Conservation (phyloP, 2,113 vertebrate species). For the Oreochromis niloticus region DNA sequence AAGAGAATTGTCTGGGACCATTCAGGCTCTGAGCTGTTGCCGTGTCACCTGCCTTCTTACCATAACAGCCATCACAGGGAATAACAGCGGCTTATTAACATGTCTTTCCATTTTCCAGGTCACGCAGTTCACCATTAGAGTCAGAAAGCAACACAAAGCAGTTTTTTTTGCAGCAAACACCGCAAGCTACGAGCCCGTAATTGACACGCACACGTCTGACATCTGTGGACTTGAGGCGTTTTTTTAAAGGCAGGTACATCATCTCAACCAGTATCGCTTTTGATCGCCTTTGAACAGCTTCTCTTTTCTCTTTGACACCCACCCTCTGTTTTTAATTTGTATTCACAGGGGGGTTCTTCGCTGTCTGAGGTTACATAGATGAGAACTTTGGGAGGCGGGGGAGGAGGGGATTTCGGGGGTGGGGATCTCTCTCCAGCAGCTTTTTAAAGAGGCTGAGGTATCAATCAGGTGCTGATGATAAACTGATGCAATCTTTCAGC, state of each 20-base stretch:
- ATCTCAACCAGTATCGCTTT: conserved; percentile 22
- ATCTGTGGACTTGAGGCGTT: not conserved
- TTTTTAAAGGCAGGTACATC: conserved; percentile 31
- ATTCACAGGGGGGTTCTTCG: conserved; percentile 27
- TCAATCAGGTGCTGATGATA: conserved; percentile 69
- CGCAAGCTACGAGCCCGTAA: not conserved
- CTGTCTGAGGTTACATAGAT: conserved; percentile 45
- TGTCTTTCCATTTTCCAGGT: conserved; percentile 8
- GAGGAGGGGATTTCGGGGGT: not conserved
- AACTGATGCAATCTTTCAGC: conserved; percentile 59
- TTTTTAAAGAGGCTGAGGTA: conserved; percentile 51
- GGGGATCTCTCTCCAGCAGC: conserved; percentile 38
- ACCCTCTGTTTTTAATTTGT: conserved; percentile 43
- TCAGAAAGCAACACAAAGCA: not conserved
- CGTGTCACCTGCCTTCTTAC: conserved; percentile 24
- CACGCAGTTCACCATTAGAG: not conserved
- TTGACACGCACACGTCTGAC: conserved; percentile 1
- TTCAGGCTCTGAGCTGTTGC: conserved; percentile 7
- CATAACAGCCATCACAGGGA: not conserved
- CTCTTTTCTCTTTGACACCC: conserved; percentile 15
- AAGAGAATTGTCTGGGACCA: conserved; percentile 38
- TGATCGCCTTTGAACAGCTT: conserved; percentile 41
- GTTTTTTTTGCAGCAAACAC: not conserved
- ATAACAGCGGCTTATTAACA: conserved; percentile 3
- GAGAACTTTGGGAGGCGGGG: conserved; percentile 19